Evolutionary conservation across 2,797 vertebrate genomes (phyloP).

Genomic region (Darevskia nairensis): DNA sequence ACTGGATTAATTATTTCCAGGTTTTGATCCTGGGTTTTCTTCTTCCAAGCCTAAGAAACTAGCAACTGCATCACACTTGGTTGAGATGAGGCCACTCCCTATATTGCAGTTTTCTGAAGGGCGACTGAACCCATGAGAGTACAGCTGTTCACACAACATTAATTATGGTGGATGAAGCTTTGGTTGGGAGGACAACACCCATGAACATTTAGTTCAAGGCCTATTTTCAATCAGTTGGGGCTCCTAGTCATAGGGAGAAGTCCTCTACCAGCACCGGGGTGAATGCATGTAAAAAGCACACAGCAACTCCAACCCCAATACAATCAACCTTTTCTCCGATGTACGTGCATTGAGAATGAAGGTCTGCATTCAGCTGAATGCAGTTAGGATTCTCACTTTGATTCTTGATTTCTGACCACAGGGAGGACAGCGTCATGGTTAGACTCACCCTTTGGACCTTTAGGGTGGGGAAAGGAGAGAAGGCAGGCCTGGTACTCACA

Average conservation of each 20-base stretch:
- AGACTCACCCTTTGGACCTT: no score
- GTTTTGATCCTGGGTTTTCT: slow-evolving; percentile 14
- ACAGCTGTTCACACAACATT: background rate
- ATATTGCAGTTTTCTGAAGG: slow-evolving; percentile 6
- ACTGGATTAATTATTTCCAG: slow-evolving; percentile 21
- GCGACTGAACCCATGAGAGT: background rate
- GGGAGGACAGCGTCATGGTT: no score
- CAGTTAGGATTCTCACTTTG: no score
- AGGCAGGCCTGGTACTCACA: no score
- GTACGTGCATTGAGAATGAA: no score
- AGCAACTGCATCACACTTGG: background rate
- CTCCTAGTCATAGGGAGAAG: background rate
- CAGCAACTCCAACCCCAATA: no score
- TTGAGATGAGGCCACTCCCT: slow-evolving; percentile 2
- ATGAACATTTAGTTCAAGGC: background rate
- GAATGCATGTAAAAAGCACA: no score
- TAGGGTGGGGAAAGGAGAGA: no score
- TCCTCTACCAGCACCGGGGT: no score
- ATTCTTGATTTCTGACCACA: no score
- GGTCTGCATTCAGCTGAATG: background rate
- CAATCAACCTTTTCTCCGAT: no score
- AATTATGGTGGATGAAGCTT: background rate
- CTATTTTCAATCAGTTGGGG: background rate
- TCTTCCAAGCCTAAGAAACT: slow-evolving; percentile 19
- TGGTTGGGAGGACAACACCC: background rate